These are phyloP conservation scores for Phylloscopus trochilus DNA, from an alignment of 2,113 vertebrate genomes.

Conservation along the genomic window DNA sequence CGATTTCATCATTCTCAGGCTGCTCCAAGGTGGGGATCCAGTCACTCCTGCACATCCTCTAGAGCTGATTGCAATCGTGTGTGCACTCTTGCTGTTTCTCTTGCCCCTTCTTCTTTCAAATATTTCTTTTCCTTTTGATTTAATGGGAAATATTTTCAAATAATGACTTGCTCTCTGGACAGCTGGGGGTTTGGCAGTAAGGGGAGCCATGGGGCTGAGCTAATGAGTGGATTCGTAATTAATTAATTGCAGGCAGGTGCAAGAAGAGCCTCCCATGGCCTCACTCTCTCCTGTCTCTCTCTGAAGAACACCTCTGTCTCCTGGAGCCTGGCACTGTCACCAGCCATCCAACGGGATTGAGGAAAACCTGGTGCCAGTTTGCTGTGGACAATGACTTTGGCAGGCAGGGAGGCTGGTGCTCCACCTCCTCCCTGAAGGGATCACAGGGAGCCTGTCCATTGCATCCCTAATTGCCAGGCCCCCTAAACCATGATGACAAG, in stretches of 20 bases:
- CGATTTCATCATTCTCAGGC: not conserved
- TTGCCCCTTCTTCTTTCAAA: not conserved
- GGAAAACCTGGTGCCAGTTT: not conserved
- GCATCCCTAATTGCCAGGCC: not conserved
- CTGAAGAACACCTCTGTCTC: not conserved
- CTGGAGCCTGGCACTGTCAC: not conserved
- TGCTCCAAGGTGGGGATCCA: not conserved
- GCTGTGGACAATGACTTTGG: not conserved
- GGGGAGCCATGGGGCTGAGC: constrained; percentile 14
- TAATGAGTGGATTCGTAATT: constrained; percentile 56
- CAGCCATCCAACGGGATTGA: not conserved
- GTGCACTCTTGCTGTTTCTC: not conserved
- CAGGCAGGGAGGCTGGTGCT: not conserved
- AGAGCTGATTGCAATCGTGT: not conserved
- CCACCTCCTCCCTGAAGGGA: not conserved
- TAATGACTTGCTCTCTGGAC: constrained; percentile 40
- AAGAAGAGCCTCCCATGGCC: not conserved
- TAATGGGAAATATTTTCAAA: constrained; percentile 28
- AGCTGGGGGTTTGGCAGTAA: constrained; percentile 38
- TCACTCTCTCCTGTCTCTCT: not conserved
- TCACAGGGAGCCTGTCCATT: not conserved
- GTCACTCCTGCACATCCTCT: not conserved
- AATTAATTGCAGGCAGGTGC: constrained; percentile 64
- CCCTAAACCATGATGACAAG: not conserved
- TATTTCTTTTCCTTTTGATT: not conserved